Conservation (phyloP, 1,140 invertebrate species). For the Aphaenogaster floridana region DNA sequence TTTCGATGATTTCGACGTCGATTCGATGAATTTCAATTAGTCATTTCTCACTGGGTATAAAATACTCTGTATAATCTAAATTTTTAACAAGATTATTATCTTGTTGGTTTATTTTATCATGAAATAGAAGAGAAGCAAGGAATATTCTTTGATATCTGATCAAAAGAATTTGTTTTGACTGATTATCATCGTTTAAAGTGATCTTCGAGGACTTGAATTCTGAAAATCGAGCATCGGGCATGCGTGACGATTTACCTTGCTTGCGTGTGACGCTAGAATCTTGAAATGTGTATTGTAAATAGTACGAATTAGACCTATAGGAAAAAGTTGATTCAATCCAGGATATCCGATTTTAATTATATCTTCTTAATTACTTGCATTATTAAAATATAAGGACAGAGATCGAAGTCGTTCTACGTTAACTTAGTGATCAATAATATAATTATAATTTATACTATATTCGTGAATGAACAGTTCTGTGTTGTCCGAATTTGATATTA, state of each 20-base stretch:
- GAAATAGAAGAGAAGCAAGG: background rate
- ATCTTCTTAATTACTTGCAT: background rate
- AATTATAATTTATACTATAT: slow-evolving; percentile 17
- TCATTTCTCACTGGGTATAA: background rate
- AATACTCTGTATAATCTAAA: slow-evolving; percentile 1
- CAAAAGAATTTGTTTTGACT: slow-evolving; percentile 8
- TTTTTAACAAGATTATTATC: slow-evolving; percentile 11
- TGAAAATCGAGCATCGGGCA: slow-evolving; percentile 31
- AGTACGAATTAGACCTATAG: slow-evolving; percentile 78
- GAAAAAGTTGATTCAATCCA: slow-evolving; percentile 15
- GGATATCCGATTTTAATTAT: slow-evolving; percentile 11
- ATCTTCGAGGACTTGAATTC: background rate
- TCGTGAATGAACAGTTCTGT: background rate
- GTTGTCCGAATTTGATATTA: background rate
- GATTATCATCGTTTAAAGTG: background rate
- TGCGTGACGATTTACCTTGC: slow-evolving; percentile 69
- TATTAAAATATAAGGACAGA: background rate
- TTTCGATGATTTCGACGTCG: too few species aligned
- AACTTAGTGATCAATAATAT: background rate
- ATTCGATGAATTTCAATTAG: too few species aligned
- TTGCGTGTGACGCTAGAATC: slow-evolving; percentile 77
- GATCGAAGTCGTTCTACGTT: background rate
- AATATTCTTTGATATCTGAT: background rate
- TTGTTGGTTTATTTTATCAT: background rate
- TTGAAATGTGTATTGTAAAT: slow-evolving; percentile 82